A percentile compares a stretch with the other conserved stretches of the same genome.
phyloP scores from a whole-genome alignment of 2,797 vertebrate genomes.

The Kryptopterus vitreolus region DNA sequence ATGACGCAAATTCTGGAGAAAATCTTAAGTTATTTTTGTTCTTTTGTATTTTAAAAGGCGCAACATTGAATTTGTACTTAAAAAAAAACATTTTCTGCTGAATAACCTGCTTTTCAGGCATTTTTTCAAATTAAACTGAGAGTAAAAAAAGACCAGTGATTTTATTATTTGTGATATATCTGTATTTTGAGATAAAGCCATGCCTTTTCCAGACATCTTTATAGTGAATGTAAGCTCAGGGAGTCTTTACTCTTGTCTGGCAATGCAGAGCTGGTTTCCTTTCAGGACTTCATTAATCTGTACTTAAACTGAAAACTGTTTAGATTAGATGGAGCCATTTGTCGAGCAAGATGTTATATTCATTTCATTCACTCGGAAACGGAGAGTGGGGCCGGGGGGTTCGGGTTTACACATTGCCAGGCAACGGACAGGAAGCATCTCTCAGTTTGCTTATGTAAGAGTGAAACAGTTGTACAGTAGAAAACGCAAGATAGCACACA shows the following conservation, averaged over 20 bases:
- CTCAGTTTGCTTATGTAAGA: constrained; percentile 47
- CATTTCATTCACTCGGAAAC: constrained; percentile 21
- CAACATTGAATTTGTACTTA: background rate
- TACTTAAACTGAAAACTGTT: constrained; percentile 17
- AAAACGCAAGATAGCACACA: constrained; percentile 20
- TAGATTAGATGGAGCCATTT: background rate
- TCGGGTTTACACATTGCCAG: constrained; percentile 40
- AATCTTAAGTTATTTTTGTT: background rate
- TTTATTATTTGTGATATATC: too few relatives aligned
- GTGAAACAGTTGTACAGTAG: constrained; percentile 32
- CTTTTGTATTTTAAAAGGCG: background rate
- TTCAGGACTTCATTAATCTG: constrained; percentile 11
- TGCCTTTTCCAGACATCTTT: background rate
- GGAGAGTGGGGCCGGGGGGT: constrained; percentile 15
- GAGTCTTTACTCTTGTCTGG: background rate
- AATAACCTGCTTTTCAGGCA: background rate
- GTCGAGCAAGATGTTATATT: constrained; percentile 43
- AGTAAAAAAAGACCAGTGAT: background rate
- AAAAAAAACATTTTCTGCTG: background rate
- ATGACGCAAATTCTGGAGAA: background rate
- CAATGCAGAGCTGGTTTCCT: background rate
- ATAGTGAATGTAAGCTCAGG: background rate
- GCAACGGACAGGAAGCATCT: constrained; percentile 45
- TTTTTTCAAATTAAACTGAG: background rate
- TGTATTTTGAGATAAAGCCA: background rate